Evolutionary conservation across 2,797 vertebrate species (phyloP), one percentile per base, ranked within the genome.

Genomic region (Peromyscus eremicus): DNA sequence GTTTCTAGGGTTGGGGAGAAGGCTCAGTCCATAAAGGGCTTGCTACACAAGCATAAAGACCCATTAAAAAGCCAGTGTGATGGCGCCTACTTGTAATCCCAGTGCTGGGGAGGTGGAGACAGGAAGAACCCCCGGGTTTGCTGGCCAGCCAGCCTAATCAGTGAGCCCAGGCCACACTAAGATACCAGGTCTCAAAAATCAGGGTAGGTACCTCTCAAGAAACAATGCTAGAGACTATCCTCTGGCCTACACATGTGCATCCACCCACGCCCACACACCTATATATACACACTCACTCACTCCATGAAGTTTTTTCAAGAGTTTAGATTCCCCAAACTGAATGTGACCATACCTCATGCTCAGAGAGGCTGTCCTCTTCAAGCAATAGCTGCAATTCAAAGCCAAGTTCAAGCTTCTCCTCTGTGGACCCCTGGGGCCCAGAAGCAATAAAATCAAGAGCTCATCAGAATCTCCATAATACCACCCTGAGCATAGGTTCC

Each of bases 251-350:
- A 86, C 83, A 52, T 32, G 49, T 6, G 25, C 17, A 27, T 32
- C 9, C 19, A 32, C 25, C 13, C 16, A 66, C 2, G 34, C 8
- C n/a, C 0, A 46, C 17, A 46, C 17, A 64, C 8, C 2, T 2
- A 32, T 29, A 21, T 13, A 49, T 5, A 43, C 4, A 29, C 10
- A 62, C 25, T 4, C 10, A 13, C 16, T n/a, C 2, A 29, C 34
- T 2, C 75, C 75, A 77, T 32, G 14, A 77, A 77, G 27, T 77
- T 12, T 91, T 34, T 16, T 3, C 5, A 64, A 62, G 29, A 76
- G 40, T 52, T 40, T 27, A 37, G 25, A 19, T 49, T 77, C 27
- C 43, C 75, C 43, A 46, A 46, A 77, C 75, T 77, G 75, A 77
- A 16, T 37, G 19, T 46, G 19, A 3, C 16, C 34, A 60, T 6